phyloP scores from a whole-genome alignment of 2,888 invertebrate species.

The Synanthedon andrenaeformis region DNA sequence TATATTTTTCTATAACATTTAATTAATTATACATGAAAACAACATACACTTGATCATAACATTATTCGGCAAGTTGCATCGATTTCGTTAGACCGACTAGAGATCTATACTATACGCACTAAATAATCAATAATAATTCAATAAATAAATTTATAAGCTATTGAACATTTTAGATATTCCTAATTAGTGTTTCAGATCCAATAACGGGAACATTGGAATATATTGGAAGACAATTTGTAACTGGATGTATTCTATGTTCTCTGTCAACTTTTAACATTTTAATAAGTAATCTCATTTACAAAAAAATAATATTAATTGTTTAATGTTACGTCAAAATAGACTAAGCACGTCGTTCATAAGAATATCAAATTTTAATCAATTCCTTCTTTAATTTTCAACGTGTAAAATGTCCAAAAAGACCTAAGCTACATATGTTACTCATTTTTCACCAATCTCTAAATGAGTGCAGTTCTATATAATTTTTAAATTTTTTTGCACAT shows the following conservation, averaged over 20 bases:
- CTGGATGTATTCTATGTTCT: neutral
- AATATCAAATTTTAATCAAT: too few relatives aligned
- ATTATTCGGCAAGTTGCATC: constrained; percentile 56
- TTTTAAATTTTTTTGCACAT: too few relatives aligned
- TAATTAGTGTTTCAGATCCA: neutral
- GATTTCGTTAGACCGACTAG: constrained; percentile 57
- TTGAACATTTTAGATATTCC: neutral
- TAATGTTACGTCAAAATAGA: too few relatives aligned
- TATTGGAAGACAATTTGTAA: neutral
- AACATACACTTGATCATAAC: constrained; percentile 56
- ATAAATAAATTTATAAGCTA: neutral
- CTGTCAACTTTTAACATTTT: too few relatives aligned
- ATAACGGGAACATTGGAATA: neutral
- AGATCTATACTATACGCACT: constrained; percentile 34
- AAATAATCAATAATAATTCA: constrained; percentile 5
- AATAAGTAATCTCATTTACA: too few relatives aligned
- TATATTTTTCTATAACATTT: constrained; percentile 59
- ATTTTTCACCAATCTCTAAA: too few relatives aligned
- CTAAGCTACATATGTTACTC: too few relatives aligned
- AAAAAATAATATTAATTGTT: too few relatives aligned
- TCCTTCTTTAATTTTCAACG: too few relatives aligned
- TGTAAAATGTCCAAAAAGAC: too few relatives aligned
- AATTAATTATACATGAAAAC: constrained; percentile 65
- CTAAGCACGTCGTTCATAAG: too few relatives aligned
- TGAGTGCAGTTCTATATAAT: too few relatives aligned